Evolutionary conservation across 2,797 vertebrate species (phyloP), one percentile per base, ranked within the genome.

Genomic region (Amblyraja radiata): DNA sequence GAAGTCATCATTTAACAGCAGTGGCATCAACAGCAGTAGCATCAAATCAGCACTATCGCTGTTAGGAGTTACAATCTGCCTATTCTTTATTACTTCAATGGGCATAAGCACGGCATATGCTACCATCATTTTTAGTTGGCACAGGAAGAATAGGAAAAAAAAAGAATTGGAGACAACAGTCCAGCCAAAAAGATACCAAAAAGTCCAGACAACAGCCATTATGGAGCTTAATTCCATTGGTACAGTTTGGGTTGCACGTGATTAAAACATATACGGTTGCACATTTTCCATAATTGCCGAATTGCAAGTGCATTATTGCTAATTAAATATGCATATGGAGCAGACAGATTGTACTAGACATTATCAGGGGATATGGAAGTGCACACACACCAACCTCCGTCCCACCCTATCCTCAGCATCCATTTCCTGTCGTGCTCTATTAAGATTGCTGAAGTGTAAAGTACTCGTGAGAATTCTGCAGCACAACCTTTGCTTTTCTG

Each of bases 271-370:
- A 97, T 95, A 97, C 97, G 96, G 96, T 95, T 96, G 96, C 93
- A 96, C 68, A 91, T 76, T 71, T 21, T 25, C 9, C 73, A 76
- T n/a, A 54, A 92, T 25, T 92, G 39, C 13, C 76, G 68, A 91
- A 46, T 36, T 28, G 10, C 36, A 74, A 74, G 96, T 96, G 94
- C 93, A 94, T 95, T 94, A 95, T 94, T 95, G 95, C 95, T 95
- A 95, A 96, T 97, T 97, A 97, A 96, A 97, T 97, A 96, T 97
- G 96, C 96, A 97, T 96, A 97, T 95, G 96, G 96, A 96, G 96
- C 97, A 96, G 96, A 96, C 96, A 98, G 97, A 97, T 96, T 96
- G 96, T 94, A 95, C 94, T 95, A 96, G 95, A 96, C 95, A 95
- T 96, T 95, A 93, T 90, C 94, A 0, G 94, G 93, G 93, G 95